Conservation (phyloP, 2,888 invertebrate genomes). For the Aricia artaxerxes region DNA sequence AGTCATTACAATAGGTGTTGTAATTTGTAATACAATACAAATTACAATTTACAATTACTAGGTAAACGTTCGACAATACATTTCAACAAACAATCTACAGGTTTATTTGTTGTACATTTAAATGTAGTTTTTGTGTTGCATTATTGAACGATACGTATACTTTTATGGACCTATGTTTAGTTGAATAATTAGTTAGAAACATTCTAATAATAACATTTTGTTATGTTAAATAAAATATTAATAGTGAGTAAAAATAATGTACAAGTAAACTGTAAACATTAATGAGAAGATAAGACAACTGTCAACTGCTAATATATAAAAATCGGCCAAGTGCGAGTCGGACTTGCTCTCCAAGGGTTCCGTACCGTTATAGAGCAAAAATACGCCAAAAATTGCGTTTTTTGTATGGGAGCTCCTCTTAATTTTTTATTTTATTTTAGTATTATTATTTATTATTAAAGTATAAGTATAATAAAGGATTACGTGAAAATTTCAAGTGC, state of each 20-base stretch:
- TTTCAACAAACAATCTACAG: background rate
- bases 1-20: background rate
- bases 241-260: background rate
- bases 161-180: background rate
- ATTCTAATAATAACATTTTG: background rate
- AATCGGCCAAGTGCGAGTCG: too few relatives aligned
- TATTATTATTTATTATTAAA: too few relatives aligned
- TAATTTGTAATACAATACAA: constrained; percentile 8
- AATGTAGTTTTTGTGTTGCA: background rate
- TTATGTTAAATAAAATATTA: background rate
- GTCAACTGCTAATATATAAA: background rate
- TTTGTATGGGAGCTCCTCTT: too few relatives aligned
- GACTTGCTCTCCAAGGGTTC: too few relatives aligned
- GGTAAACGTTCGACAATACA: background rate
- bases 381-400: too few relatives aligned
- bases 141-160: background rate
- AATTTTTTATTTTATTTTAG: too few relatives aligned
- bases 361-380: too few relatives aligned
- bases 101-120: background rate
- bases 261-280: background rate
- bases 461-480: too few relatives aligned
- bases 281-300: background rate
- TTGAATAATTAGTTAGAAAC: background rate
- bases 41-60: background rate
- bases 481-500: too few relatives aligned